Base-by-base conservation (phyloP, 2,888 invertebrate species). In the Aleiodes alternator region DNA sequence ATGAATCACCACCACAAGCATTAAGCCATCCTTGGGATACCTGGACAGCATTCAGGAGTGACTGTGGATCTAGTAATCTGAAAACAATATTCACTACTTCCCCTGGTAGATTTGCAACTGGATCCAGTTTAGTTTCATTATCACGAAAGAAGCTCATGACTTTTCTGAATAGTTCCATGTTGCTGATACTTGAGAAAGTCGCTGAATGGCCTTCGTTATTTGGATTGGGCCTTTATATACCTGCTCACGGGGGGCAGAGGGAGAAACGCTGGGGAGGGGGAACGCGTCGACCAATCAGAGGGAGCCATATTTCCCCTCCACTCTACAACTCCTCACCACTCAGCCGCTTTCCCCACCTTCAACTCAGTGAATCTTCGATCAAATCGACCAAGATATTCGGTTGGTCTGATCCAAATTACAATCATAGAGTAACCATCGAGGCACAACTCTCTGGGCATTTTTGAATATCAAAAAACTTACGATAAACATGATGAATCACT, bases 91-190 rank as follows among this genome's bases (percentile, higher is more conserved):
- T 7, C 11, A 7, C 9, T 4, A 69, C 14, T 53, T 51, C 69
- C n/a, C 53, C 14, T 53, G 69, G 34, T 11, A 53, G 11, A 53
- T 51, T 31, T 29, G 53, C n/a, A 53, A 69, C 50, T 1, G 29
- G n/a, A 29, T 69, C 51, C 6, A 12, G 0, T 51, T 16, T 12
- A 51, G 2, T 51, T n/a, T 48, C 11, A 11, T 12, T 5, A 12
- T n/a, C 51, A 8, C 31, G 6, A 0, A 68, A 23, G 29, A 16
- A 5, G 5, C 2, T 29, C 69, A 69, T 69, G 4, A 69, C 8
- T 51, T 51, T 69, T n/a, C 53, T 29, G n/a, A 53, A 51, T 6
- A 51, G 31, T 53, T 53, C 53, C 69, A 53, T 69, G 53, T 69
- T 51, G 53, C 51, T 53, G 0, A 11, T 12, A 48, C 11, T 53